These are phyloP conservation scores for Dryobota labecula DNA, from an alignment of 2,888 invertebrate genomes.

Conservation along the genomic window DNA sequence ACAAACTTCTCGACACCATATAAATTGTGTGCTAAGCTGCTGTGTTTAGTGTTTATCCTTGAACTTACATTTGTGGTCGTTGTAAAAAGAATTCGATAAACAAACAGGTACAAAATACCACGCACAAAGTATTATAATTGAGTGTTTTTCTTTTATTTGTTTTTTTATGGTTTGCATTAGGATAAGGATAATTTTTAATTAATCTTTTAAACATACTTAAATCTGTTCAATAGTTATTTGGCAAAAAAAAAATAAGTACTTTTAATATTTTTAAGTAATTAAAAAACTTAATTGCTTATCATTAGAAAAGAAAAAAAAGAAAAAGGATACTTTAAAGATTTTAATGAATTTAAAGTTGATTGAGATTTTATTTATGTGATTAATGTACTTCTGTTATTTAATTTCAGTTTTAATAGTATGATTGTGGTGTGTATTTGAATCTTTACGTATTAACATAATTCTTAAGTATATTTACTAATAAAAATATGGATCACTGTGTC, in stretches of 20 bases:
- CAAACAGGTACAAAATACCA: constrained; percentile 21
- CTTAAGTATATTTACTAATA: too few species aligned
- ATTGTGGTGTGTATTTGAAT: too few species aligned
- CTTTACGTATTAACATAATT: too few species aligned
- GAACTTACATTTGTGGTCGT: constrained; percentile 19
- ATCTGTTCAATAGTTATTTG: constrained; percentile 10
- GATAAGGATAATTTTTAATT: background rate
- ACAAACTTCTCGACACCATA: background rate
- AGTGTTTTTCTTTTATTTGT: background rate
- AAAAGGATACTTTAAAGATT: too few species aligned
- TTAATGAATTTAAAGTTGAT: too few species aligned
- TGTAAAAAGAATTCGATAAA: constrained; percentile 8
- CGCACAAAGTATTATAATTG: background rate
- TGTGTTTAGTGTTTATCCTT: constrained; percentile 34
- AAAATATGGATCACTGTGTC: too few species aligned
- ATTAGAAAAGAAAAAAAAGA: too few species aligned
- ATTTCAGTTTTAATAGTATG: too few species aligned
- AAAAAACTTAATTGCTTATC: background rate
- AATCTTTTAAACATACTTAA: background rate
- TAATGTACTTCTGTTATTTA: too few species aligned
- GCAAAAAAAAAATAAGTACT: background rate
- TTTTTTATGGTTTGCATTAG: background rate
- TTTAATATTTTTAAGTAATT: background rate
- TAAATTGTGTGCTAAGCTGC: background rate
- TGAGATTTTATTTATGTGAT: too few species aligned